phyloP scores from a whole-genome alignment of 2,888 invertebrate genomes.

The Conistra vaccinii region DNA sequence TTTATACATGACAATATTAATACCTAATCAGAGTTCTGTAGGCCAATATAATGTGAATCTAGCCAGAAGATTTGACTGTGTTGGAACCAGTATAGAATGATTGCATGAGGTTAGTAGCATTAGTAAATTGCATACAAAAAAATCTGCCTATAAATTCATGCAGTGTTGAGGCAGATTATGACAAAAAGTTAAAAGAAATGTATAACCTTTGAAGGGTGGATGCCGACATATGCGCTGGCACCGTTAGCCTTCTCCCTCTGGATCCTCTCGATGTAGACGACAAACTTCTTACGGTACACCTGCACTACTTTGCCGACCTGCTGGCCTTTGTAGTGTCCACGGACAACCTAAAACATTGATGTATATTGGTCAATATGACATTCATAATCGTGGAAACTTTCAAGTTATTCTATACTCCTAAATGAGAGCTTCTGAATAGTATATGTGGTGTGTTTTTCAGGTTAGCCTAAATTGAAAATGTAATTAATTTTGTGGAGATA shows the following conservation, averaged over 20 bases:
- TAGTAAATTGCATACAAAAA: background rate
- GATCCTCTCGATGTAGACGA: conserved; percentile 99
- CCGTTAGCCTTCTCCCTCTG: conserved; percentile 99
- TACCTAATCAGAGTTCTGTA: no score
- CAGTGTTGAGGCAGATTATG: background rate
- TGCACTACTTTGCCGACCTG: conserved; percentile 99
- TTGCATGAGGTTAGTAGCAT: background rate
- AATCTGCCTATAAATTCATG: background rate
- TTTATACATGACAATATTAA: no score
- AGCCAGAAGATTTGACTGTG: background rate
- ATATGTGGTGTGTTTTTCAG: background rate
- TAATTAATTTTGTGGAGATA: conserved; percentile 28
- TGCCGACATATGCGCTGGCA: conserved; percentile 99
- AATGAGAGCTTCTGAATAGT: background rate
- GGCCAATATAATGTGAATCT: no score
- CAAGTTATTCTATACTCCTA: background rate
- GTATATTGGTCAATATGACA: conserved; percentile 16
- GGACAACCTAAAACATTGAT: conserved; percentile 93
- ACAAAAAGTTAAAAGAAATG: background rate
- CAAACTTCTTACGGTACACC: conserved; percentile 99
- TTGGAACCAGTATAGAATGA: background rate
- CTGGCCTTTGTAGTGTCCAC: conserved; percentile 99
- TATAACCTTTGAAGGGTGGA: conserved; percentile 99
- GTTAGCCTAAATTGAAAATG: background rate
- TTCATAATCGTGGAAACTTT: background rate